Evolutionary conservation across 2,888 invertebrate genomes (phyloP).

Genomic region (Andrena flavipes): DNA sequence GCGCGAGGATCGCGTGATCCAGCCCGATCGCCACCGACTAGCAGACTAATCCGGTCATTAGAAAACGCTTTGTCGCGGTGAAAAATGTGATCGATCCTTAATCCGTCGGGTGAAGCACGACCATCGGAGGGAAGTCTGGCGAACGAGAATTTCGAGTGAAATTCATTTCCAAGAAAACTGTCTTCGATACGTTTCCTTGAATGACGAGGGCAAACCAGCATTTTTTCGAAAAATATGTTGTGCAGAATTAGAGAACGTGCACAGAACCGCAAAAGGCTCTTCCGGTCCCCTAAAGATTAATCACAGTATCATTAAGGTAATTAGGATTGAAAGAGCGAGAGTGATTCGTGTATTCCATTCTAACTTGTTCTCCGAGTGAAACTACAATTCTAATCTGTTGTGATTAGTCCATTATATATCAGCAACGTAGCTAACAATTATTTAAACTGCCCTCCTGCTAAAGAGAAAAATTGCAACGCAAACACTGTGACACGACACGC

Average conservation of each 20-base stretch:
- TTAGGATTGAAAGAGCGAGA: too few relatives aligned
- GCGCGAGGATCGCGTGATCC: conserved; percentile 56
- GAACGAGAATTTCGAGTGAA: not conserved
- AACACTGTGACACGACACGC: not conserved
- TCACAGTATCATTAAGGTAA: too few relatives aligned
- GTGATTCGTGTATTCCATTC: too few relatives aligned
- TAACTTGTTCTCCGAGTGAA: too few relatives aligned
- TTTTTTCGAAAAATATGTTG: not conserved
- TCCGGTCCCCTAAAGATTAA: too few relatives aligned
- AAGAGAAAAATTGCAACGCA: not conserved
- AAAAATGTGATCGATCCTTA: conserved; percentile 47
- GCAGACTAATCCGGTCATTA: conserved; percentile 50
- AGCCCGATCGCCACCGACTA: conserved; percentile 38
- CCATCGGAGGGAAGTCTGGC: not conserved
- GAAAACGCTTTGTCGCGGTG: conserved; percentile 56
- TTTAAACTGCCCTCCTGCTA: too few relatives aligned
- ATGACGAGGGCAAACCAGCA: not conserved
- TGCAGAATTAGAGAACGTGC: too few relatives aligned
- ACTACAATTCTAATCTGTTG: too few relatives aligned
- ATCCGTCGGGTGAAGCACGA: conserved; percentile 27
- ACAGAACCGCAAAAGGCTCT: too few relatives aligned
- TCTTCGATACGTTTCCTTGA: not conserved
- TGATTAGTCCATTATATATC: too few relatives aligned
- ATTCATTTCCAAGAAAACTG: conserved; percentile 6
- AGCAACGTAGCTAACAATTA: too few relatives aligned